These are phyloP conservation scores for Paracanthobrama guichenoti DNA, from an alignment of 2,113 vertebrate genomes.

Conservation along the genomic window DNA sequence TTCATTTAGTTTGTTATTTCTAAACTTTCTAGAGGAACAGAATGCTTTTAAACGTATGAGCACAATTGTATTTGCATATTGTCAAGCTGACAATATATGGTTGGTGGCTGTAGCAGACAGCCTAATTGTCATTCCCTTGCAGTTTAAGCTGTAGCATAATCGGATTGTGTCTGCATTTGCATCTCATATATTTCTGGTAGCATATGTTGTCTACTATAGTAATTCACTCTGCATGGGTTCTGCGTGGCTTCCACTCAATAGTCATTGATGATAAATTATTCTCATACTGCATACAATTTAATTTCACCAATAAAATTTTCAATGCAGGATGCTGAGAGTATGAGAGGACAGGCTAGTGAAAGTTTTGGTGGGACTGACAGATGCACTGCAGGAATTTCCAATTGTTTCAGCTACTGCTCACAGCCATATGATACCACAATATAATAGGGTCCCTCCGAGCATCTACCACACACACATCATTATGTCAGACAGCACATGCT, in stretches of 20 bases:
- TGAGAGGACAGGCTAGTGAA: neutral
- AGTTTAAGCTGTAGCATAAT: slow-evolving; percentile 26
- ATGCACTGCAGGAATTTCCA: neutral
- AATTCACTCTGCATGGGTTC: neutral
- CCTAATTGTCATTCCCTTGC: slow-evolving; percentile 43
- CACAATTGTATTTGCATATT: neutral
- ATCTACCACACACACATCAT: slow-evolving; percentile 1
- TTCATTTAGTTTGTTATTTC: too few relatives aligned
- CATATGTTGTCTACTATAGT: neutral
- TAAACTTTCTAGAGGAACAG: neutral
- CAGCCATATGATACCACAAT: neutral
- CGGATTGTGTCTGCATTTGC: slow-evolving; percentile 14
- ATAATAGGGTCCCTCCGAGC: neutral
- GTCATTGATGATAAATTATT: slow-evolving; percentile 15
- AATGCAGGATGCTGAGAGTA: neutral
- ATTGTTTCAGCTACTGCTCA: neutral
- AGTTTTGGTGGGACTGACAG: neutral
- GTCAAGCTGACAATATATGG: slow-evolving; percentile 5
- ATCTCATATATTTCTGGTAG: neutral
- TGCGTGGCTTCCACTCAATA: neutral
- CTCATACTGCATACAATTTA: neutral
- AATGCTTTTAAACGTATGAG: neutral
- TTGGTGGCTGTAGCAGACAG: slow-evolving; percentile 34
- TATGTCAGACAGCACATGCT: slow-evolving; percentile 20
- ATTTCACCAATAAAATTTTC: neutral